Evolutionary conservation across 2,888 invertebrate genomes (phyloP), one percentile per base, ranked within the genome.

Genomic region (Mesorhabditis sp.): DNA sequence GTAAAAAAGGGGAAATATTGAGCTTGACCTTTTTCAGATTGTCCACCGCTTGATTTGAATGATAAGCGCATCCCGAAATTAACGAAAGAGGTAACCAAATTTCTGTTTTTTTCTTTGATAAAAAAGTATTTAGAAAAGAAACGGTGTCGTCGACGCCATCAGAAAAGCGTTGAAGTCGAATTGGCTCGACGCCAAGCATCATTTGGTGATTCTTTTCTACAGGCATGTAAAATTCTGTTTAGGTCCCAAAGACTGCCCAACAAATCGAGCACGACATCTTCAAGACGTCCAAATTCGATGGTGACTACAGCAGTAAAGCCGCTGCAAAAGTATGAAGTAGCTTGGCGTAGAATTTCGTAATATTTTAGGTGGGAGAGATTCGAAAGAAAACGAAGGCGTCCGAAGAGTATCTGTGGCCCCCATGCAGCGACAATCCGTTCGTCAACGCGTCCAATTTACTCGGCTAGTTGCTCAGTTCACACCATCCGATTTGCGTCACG

Each of bases 251-350:
- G 10, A 67, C 75, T 41, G 75, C 77, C 5, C 73, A 71, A 41
- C 68, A 72, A 62, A 6, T 80, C 62, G 80, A 80, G 64, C 75
- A 72, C 64, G 69, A 66, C 15, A 64, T 74, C 67, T 78, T 69
- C 62, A 67, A 65, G 7, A 66, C 62, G 44, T 66, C 71, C 45
- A 80, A 78, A 62, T 77, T 70, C 6, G 73, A 75, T 7, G 75
- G 74, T 15, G 72, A 74, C 28, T 80, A 80, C 69, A 73, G 70
- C 41, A 74, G 74, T 65, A 78, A 78, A 65, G 71, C 64, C n/a
- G 70, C 74, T 4, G 66, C 69, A 28, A 76, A 80, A 72, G 79
- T 79, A 44, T n/a, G 28, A 28, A 28, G 28, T 28, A 28, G 28
- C 28, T 50, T 50, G 58, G n/a, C 58, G 7, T 50, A 13, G 7